Conservation (phyloP, 2,113 vertebrate genomes). For the Neopipo cinnamomea region DNA sequence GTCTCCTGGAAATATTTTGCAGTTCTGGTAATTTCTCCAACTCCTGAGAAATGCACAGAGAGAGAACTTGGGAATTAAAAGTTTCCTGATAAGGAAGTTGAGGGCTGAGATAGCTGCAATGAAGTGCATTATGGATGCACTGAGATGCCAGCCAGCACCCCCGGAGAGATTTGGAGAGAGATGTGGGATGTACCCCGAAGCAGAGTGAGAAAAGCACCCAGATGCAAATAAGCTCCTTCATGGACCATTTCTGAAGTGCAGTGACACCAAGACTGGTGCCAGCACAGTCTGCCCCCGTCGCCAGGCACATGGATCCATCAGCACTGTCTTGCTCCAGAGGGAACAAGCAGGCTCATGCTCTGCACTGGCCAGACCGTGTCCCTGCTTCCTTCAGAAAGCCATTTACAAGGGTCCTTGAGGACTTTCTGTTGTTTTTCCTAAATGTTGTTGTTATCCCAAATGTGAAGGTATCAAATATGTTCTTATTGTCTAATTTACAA, state of each 20-base stretch:
- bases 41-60: background rate
- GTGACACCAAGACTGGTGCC: background rate
- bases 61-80: background rate
- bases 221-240: background rate
- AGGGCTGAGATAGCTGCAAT: background rate
- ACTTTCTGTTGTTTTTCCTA: background rate
- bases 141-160: background rate
- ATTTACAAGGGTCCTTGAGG: background rate
- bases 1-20: background rate
- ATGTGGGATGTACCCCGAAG: background rate
- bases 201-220: background rate
- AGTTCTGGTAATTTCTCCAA: background rate
- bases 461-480: background rate
- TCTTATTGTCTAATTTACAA: background rate
- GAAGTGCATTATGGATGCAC: background rate
- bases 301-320: rapidly evolving
- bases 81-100: background rate
- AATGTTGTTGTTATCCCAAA: background rate
- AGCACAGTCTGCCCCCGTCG: background rate
- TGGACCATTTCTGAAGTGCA: background rate
- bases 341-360: background rate
- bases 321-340: background rate
- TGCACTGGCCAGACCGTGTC: background rate
- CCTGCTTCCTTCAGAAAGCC: background rate
- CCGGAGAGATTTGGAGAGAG: background rate